Percentiles rank a stretch among this genome's conserved stretches.
Conservation (phyloP, 2,888 invertebrate species). For the Hypolimnas misippus region DNA sequence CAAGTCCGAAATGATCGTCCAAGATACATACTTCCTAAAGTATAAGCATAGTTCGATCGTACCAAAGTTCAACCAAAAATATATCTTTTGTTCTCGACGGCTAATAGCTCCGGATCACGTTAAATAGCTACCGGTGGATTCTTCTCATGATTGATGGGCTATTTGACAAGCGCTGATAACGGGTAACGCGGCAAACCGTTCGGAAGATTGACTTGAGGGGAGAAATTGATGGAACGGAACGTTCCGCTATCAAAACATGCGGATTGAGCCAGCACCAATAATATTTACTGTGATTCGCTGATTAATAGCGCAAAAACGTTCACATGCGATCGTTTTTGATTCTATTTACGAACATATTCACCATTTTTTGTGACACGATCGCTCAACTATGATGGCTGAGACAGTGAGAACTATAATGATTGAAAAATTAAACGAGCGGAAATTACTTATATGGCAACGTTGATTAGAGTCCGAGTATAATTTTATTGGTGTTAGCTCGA, state of each 20-base stretch:
- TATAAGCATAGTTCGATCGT: conserved; percentile 47
- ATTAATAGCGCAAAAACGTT: conserved; percentile 33
- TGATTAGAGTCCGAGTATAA: conserved; percentile 28
- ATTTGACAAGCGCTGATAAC: conserved; percentile 67
- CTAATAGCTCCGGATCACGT: conserved; percentile 65
- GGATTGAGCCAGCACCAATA: conserved; percentile 51
- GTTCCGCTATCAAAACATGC: conserved; percentile 53
- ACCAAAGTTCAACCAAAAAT: conserved; percentile 55
- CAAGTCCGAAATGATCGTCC: conserved; percentile 37
- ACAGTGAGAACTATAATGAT: conserved; percentile 12
- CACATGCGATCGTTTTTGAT: conserved; percentile 32
- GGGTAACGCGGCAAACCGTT: conserved; percentile 64
- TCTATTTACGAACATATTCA: conserved; percentile 27
- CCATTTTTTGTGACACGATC: conserved; percentile 29
- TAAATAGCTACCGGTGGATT: conserved; percentile 55
- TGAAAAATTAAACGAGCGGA: conserved; percentile 18
- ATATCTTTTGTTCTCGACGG: conserved; percentile 66
- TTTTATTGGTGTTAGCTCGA: conserved; percentile 38
- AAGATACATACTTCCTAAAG: conserved; percentile 38
- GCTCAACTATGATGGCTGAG: conserved; percentile 28
- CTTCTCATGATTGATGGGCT: conserved; percentile 75
- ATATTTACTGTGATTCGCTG: conserved; percentile 32
- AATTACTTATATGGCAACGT: conserved; percentile 26
- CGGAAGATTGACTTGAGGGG: conserved; percentile 65
- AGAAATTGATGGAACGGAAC: conserved; percentile 55